Conservation (phyloP, 2,797 vertebrate species). For the Hippoglossus hippoglossus region DNA sequence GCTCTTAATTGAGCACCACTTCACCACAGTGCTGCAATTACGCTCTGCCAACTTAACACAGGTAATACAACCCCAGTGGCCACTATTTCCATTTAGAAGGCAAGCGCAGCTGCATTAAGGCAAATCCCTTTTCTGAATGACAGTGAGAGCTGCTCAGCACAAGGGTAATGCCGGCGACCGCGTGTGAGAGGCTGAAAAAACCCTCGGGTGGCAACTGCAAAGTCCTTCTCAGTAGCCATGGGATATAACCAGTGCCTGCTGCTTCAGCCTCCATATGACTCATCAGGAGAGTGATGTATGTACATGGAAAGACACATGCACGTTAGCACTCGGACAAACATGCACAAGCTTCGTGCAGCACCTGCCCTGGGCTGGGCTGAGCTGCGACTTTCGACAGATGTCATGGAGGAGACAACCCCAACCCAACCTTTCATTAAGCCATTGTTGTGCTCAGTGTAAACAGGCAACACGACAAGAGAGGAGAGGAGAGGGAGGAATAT, state of each 20-base stretch:
- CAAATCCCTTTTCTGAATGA: constrained; percentile 44
- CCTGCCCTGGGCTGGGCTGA: constrained; percentile 39
- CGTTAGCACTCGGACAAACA: constrained; percentile 39
- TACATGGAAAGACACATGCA: constrained; percentile 42
- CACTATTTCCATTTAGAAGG: constrained; percentile 54
- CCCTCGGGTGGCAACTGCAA: constrained; percentile 31
- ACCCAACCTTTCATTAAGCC: constrained; percentile 35
- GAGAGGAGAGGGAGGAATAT: constrained; percentile 18
- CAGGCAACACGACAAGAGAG: constrained; percentile 8
- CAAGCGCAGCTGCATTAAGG: constrained; percentile 41
- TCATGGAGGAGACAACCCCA: constrained; percentile 13
- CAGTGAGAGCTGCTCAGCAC: constrained; percentile 47
- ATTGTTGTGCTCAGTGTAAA: constrained; percentile 44
- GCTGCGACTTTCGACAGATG: constrained; percentile 41
- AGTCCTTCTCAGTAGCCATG: constrained; percentile 51
- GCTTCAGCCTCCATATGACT: constrained; percentile 71
- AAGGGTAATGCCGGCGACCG: constrained; percentile 50
- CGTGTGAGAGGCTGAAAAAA: constrained; percentile 49
- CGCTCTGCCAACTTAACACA: constrained; percentile 55
- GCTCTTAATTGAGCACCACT: constrained; percentile 73
- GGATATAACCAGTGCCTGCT: constrained; percentile 42
- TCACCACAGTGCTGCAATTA: constrained; percentile 62
- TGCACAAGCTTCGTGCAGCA: constrained; percentile 20
- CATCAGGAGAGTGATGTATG: constrained; percentile 68
- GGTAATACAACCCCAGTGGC: constrained; percentile 58